phyloP scores from a whole-genome alignment of 2,113 vertebrate genomes.

The Onychostruthus taczanowskii region DNA sequence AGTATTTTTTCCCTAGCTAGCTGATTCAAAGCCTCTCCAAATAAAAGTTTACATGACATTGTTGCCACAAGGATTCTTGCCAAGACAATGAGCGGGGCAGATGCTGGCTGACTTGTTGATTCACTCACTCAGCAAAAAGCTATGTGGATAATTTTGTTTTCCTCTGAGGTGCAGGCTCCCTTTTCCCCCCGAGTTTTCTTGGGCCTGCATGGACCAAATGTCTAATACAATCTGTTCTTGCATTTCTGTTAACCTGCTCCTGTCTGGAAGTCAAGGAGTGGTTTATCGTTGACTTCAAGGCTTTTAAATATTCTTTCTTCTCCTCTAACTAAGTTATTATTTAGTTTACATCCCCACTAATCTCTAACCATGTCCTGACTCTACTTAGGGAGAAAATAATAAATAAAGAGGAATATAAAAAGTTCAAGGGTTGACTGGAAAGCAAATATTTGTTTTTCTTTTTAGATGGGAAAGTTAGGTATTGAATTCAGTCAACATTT shows the following conservation, averaged over 20 bases:
- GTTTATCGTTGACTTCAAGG: not conserved
- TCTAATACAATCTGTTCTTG: not conserved
- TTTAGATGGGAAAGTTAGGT: not conserved
- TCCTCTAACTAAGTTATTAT: not conserved
- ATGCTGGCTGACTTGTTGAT: not conserved
- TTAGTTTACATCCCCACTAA: not conserved
- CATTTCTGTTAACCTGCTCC: not conserved
- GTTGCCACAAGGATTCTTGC: not conserved
- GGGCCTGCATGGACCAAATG: not conserved
- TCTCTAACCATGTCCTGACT: not conserved
- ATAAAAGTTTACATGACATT: constrained; percentile 27
- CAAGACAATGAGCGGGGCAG: constrained; percentile 40
- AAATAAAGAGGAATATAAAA: not conserved
- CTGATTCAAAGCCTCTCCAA: constrained; percentile 33
- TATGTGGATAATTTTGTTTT: not conserved
- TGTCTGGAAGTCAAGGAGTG: not conserved
- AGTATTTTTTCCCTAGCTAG: not conserved
- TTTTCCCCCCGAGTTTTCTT: not conserved
- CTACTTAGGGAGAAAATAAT: not conserved
- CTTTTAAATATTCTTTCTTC: not conserved
- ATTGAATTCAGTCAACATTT: not conserved
- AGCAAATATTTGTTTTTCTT: not conserved
- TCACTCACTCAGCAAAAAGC: constrained; percentile 12
- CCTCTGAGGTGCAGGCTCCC: not conserved
- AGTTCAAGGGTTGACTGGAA: not conserved